These are phyloP conservation scores for Lepus timidus DNA, from an alignment of 2,113 vertebrate species.

Conservation along the genomic window DNA sequence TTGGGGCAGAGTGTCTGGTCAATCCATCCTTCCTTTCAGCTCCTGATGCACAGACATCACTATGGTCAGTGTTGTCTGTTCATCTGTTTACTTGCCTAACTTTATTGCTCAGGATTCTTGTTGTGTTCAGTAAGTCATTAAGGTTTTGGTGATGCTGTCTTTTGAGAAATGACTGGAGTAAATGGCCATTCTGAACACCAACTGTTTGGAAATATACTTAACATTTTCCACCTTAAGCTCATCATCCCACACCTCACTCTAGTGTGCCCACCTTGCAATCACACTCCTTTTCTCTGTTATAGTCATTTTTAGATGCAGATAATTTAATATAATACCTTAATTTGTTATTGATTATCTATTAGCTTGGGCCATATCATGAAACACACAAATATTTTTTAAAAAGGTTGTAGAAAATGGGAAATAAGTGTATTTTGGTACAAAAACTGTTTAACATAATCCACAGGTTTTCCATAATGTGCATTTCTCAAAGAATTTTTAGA, in stretches of 20 bases:
- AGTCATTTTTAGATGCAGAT: not conserved
- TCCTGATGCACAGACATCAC: not conserved
- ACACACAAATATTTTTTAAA: too few species aligned
- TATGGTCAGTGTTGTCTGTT: not conserved
- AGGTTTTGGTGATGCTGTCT: not conserved
- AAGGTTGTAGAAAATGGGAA: too few species aligned
- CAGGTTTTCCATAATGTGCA: too few species aligned
- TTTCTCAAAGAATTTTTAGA: too few species aligned
- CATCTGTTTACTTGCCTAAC: not conserved
- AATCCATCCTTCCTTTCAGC: not conserved
- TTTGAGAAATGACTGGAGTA: not conserved
- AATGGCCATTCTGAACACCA: rapidly evolving
- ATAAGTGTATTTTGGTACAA: too few species aligned
- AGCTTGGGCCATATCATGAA: not conserved
- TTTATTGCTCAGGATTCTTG: not conserved
- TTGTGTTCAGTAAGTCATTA: not conserved
- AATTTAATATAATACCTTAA: not conserved
- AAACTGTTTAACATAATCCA: too few species aligned
- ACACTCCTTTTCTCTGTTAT: not conserved
- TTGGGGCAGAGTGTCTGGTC: too few species aligned
- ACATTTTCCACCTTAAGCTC: not conserved
- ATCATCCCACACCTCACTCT: not conserved
- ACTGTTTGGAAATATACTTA: not conserved
- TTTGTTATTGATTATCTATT: not conserved
- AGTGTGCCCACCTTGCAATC: not conserved